phyloP scores from a whole-genome alignment of 2,797 vertebrate genomes.

The Mus caroli region DNA sequence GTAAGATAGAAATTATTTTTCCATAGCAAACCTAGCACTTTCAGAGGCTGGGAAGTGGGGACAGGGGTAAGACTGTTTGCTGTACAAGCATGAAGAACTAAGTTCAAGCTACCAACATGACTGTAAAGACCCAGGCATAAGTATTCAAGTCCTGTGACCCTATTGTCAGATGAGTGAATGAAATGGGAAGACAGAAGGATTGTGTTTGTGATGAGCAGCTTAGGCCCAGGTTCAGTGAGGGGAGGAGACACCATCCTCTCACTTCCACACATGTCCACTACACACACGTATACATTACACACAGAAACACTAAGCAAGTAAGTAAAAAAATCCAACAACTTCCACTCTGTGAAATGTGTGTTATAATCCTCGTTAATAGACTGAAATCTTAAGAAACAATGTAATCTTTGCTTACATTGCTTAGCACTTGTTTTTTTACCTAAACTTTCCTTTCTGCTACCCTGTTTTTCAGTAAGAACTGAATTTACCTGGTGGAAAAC shows the following conservation, averaged over 20 bases:
- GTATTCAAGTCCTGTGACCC: background rate
- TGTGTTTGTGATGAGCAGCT: background rate
- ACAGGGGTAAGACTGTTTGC: background rate
- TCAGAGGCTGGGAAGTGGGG: background rate
- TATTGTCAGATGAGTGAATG: background rate
- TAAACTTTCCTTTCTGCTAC: background rate
- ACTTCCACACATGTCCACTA: background rate
- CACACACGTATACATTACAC: background rate
- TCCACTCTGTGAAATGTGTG: background rate
- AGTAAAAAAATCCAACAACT: background rate
- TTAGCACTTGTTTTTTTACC: constrained; percentile 21
- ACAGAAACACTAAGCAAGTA: constrained; percentile 3
- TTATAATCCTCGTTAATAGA: background rate
- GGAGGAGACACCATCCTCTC: background rate
- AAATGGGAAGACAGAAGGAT: background rate
- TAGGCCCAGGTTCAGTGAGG: background rate
- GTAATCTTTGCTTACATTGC: background rate
- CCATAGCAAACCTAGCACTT: constrained; percentile 50
- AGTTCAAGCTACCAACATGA: background rate
- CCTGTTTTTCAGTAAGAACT: background rate
- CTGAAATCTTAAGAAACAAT: background rate
- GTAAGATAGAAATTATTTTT: constrained; percentile 36
- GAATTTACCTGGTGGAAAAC: background rate
- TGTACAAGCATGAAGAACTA: background rate
- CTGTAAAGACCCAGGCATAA: background rate